Evolutionary conservation across 2,797 vertebrate species (phyloP).

Genomic region (Ctenopoma kingsleyae): DNA sequence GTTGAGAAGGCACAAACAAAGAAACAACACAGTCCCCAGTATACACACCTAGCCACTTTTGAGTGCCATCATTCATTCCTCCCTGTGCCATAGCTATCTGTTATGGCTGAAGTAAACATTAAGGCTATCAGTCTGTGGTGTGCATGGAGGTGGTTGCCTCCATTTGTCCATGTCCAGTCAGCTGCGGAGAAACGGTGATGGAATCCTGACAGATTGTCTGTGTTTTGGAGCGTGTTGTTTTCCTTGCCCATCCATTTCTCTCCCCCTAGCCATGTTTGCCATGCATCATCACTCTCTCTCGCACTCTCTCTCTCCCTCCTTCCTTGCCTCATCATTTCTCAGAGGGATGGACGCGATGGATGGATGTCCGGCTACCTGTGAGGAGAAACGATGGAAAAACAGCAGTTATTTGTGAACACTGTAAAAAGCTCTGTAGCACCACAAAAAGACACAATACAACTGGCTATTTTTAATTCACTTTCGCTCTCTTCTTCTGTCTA

Average conservation of each 20-base stretch:
- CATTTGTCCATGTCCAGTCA: constrained; percentile 83
- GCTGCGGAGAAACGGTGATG: constrained; percentile 76
- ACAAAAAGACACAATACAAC: constrained; percentile 49
- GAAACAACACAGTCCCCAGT: constrained; percentile 1
- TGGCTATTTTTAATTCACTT: constrained; percentile 43
- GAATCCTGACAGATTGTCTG: constrained; percentile 84
- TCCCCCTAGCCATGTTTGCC: constrained; percentile 76
- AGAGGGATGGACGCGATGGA: constrained; percentile 52
- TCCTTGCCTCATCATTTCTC: constrained; percentile 73
- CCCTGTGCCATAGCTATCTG: constrained; percentile 66
- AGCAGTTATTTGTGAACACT: constrained; percentile 50
- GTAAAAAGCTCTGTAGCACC: constrained; percentile 25
- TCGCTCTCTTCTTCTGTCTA: constrained; percentile 26
- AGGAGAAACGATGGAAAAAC: constrained; percentile 61
- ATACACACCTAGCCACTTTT: constrained; percentile 27
- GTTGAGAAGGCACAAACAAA: constrained; percentile 1
- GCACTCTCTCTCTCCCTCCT: constrained; percentile 41
- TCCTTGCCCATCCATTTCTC: constrained; percentile 81
- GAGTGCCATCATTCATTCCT: constrained; percentile 66
- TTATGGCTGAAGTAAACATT: constrained; percentile 80
- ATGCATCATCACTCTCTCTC: constrained; percentile 78
- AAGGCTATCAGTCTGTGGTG: constrained; percentile 78
- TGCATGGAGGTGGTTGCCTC: constrained; percentile 68
- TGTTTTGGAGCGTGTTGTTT: constrained; percentile 84
- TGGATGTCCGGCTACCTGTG: constrained; percentile 66